Evolutionary conservation across 1,140 invertebrate species (phyloP).

Genomic region (Heliconius congener): DNA sequence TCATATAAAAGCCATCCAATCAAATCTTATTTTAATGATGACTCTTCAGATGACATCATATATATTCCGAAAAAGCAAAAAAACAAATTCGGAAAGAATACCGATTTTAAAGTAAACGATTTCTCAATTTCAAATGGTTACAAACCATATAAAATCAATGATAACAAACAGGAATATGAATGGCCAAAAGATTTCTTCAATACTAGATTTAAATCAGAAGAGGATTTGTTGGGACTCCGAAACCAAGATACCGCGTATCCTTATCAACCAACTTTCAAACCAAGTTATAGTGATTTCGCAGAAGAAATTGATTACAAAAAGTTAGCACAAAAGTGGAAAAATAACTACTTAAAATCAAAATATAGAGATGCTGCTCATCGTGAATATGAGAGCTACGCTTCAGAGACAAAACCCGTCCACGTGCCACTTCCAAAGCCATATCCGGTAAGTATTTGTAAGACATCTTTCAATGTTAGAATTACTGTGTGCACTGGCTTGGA

Average conservation of each 20-base stretch:
- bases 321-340: constrained; percentile 68
- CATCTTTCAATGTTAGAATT: constrained; percentile 25
- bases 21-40: constrained; percentile 50
- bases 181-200: constrained; percentile 58
- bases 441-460: constrained; percentile 59
- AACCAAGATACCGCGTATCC: constrained; percentile 68
- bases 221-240: constrained; percentile 70
- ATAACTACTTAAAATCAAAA: constrained; percentile 68
- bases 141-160: constrained; percentile 50
- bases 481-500: constrained; percentile 42
- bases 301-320: constrained; percentile 64
- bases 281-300: constrained; percentile 48
- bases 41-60: constrained; percentile 54
- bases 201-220: constrained; percentile 67
- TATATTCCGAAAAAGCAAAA: constrained; percentile 63
- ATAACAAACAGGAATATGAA: constrained; percentile 47
- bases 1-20: constrained; percentile 52
- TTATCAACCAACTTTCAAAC: constrained; percentile 59
- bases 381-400: constrained; percentile 64
- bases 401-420: constrained; percentile 62
- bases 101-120: constrained; percentile 47
- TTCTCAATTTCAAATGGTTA: constrained; percentile 45
- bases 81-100: constrained; percentile 50
- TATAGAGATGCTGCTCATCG: constrained; percentile 55
- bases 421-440: constrained; percentile 69